A percentile compares a stretch with the other conserved stretches of the same genome.
Conservation (phyloP, 2,888 invertebrate species). For the Callimorpha dominula region DNA sequence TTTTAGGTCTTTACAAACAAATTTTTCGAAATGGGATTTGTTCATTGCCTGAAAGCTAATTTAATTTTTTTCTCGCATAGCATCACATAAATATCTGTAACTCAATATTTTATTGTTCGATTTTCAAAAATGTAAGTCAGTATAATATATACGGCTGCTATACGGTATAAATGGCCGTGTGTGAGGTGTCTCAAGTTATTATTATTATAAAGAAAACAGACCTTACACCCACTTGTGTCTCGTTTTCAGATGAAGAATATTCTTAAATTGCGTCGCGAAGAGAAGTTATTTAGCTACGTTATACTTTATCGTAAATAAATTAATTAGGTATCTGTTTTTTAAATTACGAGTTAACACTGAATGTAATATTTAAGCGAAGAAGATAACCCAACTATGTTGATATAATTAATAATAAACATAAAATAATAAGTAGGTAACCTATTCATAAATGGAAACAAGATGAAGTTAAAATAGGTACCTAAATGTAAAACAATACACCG, state of each 20-base stretch:
- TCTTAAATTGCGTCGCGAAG: background rate
- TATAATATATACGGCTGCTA: too few species aligned
- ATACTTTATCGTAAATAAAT: background rate
- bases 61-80: too few species aligned
- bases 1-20: too few species aligned
- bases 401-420: conserved; percentile 1
- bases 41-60: too few species aligned
- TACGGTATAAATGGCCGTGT: too few species aligned
- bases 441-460: background rate
- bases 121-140: too few species aligned
- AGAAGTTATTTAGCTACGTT: background rate
- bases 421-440: conserved; percentile 7
- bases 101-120: too few species aligned
- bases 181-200: too few species aligned
- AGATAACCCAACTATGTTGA: background rate
- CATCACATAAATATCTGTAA: too few species aligned
- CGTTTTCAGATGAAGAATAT: background rate
- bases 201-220: too few species aligned
- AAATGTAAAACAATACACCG: background rate
- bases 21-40: too few species aligned
- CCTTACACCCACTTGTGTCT: too few species aligned
- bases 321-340: background rate
- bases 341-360: background rate
- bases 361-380: background rate
- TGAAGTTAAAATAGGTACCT: conserved; percentile 13